Evolutionary conservation across 2,113 vertebrate genomes (phyloP), one percentile per base, ranked within the genome.

Genomic region (Laticauda colubrina): DNA sequence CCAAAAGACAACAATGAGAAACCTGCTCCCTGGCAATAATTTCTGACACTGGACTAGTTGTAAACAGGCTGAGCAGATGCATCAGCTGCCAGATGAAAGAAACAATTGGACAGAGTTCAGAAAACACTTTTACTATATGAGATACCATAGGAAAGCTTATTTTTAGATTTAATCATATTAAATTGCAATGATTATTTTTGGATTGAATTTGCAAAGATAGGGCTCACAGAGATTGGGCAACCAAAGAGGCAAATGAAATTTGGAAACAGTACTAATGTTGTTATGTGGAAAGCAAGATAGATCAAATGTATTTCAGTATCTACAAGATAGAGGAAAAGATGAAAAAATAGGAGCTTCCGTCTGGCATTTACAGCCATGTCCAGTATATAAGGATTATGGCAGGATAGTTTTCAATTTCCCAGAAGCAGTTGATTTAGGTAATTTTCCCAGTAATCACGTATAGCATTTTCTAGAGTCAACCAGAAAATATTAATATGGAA

Each of bases 101-200:
- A 94, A 92, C 89, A 94, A 4, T 24, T n/a, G 10, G 3, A 57
- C 86, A 75, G 93, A 86, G 6, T 61, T 57, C 53, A 88, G 91
- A 86, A 91, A 93, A 48, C 0, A 4, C 94, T 95, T 90, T 89
- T 94, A 26, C 18, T 93, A 23, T 34, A 61, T 6, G 81, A 56
- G 23, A 91, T 61, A 69, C 94, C 48, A 2, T 0, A 56, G 21
- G 29, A 89, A 39, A 54, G 2, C 4, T 96, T 95, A 43, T 90
- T 91, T 96, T 96, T 95, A 92, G 34, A 56, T 93, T 91, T 92
- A 96, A 94, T 90, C 90, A 45, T 95, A 95, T 94, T 94, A 91
- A 14, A 93, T 3, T 18, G 89, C 18, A 21, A 90, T 94, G 39
- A 39, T 95, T 90, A 94, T 92, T 93, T 92, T 93, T 94, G 90